Evolutionary conservation across 2,797 vertebrate genomes (phyloP).

Genomic region (Cossypha caffra): DNA sequence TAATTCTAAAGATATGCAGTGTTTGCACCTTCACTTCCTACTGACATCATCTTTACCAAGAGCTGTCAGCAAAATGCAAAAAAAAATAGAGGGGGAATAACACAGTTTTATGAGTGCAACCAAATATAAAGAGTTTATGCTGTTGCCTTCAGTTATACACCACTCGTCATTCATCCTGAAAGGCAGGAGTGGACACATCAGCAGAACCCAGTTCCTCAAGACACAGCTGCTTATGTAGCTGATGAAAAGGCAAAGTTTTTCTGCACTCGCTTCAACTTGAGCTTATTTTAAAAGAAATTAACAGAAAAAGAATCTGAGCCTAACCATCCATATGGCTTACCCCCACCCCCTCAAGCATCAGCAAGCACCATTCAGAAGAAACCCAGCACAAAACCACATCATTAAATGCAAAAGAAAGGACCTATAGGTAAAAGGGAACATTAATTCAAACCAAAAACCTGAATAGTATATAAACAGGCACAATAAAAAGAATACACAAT

Average conservation of each 20-base stretch:
- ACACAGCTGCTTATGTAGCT: background rate
- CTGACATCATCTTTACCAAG: background rate
- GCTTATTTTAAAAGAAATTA: background rate
- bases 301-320: background rate
- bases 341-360: background rate
- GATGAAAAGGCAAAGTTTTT: background rate
- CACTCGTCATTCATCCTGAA: background rate
- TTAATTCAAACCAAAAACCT: background rate
- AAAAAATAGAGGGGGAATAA: background rate
- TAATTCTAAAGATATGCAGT: background rate
- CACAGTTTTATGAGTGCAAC: background rate
- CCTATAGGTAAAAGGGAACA: background rate
- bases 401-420: background rate
- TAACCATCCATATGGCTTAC: background rate
- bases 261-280: background rate
- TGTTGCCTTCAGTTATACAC: background rate
- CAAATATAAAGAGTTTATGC: background rate
- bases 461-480: background rate
- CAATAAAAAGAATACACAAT: background rate
- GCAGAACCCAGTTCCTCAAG: background rate
- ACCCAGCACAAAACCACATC: background rate
- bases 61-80: constrained; percentile 31
- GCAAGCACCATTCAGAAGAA: background rate
- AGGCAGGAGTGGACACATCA: background rate
- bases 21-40: constrained; percentile 26